Conservation (phyloP, 2,888 invertebrate genomes). For the Protophormia terraenovae region DNA sequence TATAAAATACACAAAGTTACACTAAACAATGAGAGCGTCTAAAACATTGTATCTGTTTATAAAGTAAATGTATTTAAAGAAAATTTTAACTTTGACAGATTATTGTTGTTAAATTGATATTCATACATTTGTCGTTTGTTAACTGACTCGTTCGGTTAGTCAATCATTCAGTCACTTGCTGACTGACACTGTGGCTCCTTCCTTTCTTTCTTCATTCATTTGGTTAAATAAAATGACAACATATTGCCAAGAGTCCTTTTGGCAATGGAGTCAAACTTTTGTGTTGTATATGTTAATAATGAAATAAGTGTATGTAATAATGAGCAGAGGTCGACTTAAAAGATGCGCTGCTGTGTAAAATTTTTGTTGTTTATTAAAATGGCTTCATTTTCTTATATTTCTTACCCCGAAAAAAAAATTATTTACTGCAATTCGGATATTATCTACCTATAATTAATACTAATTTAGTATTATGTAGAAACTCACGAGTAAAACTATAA, state of each 20-base stretch:
- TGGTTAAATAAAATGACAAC: conserved; percentile 57
- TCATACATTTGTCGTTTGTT: conserved; percentile 54
- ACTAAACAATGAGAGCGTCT: conserved; percentile 2
- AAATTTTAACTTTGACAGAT: conserved; percentile 72
- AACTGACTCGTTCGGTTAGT: conserved; percentile 11
- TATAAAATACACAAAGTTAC: neutral
- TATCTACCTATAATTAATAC: no score
- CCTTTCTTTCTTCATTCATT: conserved; percentile 10
- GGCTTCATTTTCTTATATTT: no score
- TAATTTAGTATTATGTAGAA: no score
- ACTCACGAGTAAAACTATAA: no score
- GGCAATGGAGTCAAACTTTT: conserved; percentile 19
- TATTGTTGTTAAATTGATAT: conserved; percentile 65
- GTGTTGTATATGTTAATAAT: conserved; percentile 26
- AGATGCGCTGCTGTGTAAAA: no score
- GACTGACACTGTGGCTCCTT: neutral
- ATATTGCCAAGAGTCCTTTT: conserved; percentile 60
- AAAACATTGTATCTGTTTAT: conserved; percentile 11
- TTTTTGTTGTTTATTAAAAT: no score
- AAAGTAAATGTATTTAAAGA: conserved; percentile 26
- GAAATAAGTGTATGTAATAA: neutral
- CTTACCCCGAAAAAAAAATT: no score
- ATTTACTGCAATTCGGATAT: no score
- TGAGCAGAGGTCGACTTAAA: neutral
- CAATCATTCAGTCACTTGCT: conserved; percentile 1